phyloP scores from a whole-genome alignment of 2,888 invertebrate species.

The Salpingus planirostris region DNA sequence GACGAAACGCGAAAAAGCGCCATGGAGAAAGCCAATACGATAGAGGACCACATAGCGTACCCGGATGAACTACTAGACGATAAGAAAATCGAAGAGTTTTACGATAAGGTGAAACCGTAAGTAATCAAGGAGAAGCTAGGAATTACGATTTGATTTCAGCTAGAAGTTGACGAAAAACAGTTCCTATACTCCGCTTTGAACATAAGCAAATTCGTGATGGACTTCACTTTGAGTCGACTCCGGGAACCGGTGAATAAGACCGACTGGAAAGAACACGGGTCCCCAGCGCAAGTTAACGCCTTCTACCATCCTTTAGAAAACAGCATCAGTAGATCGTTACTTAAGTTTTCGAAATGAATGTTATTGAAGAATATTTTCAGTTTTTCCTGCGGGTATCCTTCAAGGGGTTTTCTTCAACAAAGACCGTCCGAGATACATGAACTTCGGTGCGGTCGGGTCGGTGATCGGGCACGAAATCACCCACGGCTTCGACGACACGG shows the following conservation, averaged over 20 bases:
- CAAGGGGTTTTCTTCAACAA: constrained; percentile 88
- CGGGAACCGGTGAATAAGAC: constrained; percentile 45
- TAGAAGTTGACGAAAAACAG: constrained; percentile 38
- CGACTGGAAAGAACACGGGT: constrained; percentile 47
- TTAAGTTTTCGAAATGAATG: not conserved
- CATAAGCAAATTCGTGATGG: constrained; percentile 43
- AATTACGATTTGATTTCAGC: constrained; percentile 27
- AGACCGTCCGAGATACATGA: constrained; percentile 83
- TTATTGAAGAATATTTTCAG: constrained; percentile 43
- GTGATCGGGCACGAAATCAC: constrained; percentile 91
- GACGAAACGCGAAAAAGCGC: constrained; percentile 61
- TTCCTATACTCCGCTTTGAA: constrained; percentile 44
- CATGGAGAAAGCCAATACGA: constrained; percentile 62
- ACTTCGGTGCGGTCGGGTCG: constrained; percentile 84
- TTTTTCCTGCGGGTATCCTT: constrained; percentile 88
- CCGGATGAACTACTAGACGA: constrained; percentile 76
- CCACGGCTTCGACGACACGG: constrained; percentile 83
- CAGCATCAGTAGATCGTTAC: constrained; percentile 40
- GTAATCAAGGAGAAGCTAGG: not conserved
- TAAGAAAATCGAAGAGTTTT: constrained; percentile 64
- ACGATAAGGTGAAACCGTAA: constrained; percentile 52
- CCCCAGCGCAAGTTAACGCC: constrained; percentile 30
- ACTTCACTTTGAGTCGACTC: constrained; percentile 44
- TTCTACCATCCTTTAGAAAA: constrained; percentile 14
- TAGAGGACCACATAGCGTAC: constrained; percentile 80